A percentile compares a stretch with the other conserved stretches of the same genome.
Conservation (phyloP, 2,113 vertebrate species). For the Amazona vittata region DNA sequence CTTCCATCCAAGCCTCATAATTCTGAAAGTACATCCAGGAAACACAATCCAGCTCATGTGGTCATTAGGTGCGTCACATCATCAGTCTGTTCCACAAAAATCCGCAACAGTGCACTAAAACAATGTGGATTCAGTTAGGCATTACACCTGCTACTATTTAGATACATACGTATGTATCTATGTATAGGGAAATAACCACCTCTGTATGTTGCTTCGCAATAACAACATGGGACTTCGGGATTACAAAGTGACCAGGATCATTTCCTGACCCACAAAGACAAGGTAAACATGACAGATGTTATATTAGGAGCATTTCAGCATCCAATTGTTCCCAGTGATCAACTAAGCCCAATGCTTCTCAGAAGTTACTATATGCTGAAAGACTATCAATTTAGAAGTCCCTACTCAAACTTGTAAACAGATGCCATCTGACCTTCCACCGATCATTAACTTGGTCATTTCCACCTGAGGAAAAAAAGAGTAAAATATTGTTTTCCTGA, state of each 20-base stretch:
- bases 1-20: not conserved
- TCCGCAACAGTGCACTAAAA: not conserved
- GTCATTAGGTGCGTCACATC: rapidly evolving
- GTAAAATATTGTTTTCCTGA: not conserved
- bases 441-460: not conserved
- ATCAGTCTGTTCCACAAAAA: not conserved
- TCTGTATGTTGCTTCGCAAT: not conserved
- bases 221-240: not conserved
- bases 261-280: not conserved
- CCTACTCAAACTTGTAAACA: not conserved
- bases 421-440: not conserved
- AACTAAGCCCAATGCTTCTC: not conserved
- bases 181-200: not conserved
- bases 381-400: not conserved
- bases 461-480: not conserved
- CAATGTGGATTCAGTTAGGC: not conserved
- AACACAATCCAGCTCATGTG: not conserved
- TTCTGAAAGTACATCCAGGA: not conserved
- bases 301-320: not conserved
- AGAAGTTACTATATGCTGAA: rapidly evolving
- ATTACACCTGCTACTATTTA: not conserved
- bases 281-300: not conserved
- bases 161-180: not conserved
- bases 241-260: not conserved
- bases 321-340: not conserved